These are phyloP conservation scores for Mylabris sibirica DNA, from an alignment of 2,888 invertebrate species.

Conservation along the genomic window DNA sequence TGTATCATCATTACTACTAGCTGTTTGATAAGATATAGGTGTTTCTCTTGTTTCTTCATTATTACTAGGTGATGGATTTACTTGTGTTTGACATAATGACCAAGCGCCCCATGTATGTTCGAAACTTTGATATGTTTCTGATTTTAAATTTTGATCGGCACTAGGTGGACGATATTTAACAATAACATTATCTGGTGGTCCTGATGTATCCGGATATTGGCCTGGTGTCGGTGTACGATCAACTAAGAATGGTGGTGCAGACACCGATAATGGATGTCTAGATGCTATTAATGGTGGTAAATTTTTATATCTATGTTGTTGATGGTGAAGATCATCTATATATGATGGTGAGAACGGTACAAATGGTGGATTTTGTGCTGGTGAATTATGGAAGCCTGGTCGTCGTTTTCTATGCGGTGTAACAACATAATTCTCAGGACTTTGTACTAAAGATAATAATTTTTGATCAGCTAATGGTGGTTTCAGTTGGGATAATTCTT, in stretches of 20 bases:
- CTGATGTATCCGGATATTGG: conserved; percentile 58
- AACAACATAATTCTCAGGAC: conserved; percentile 83
- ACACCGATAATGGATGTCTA: conserved; percentile 74
- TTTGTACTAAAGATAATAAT: conserved; percentile 73
- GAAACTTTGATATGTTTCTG: conserved; percentile 62
- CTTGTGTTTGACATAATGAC: conserved; percentile 71
- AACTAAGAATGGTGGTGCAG: conserved; percentile 76
- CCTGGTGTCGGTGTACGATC: conserved; percentile 69
- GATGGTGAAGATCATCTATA: conserved; percentile 73
- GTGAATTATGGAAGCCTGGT: conserved; percentile 87
- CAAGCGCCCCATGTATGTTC: conserved; percentile 71
- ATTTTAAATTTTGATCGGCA: conserved; percentile 67
- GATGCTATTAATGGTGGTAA: conserved; percentile 67
- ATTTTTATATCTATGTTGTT: conserved; percentile 69
- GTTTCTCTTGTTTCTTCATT: conserved; percentile 49
- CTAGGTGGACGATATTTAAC: conserved; percentile 73
- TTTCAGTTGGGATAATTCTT: conserved; percentile 72
- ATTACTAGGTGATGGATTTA: conserved; percentile 61
- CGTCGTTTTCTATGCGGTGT: conserved; percentile 86
- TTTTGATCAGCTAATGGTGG: conserved; percentile 72
- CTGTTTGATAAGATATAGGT: conserved; percentile 54
- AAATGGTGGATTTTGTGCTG: conserved; percentile 86
- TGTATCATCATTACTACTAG: conserved; percentile 45
- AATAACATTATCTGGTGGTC: conserved; percentile 65
- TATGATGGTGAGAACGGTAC: conserved; percentile 82